Base-by-base conservation (phyloP, 2,113 vertebrate species). In the Oreocharis arfaki region DNA sequence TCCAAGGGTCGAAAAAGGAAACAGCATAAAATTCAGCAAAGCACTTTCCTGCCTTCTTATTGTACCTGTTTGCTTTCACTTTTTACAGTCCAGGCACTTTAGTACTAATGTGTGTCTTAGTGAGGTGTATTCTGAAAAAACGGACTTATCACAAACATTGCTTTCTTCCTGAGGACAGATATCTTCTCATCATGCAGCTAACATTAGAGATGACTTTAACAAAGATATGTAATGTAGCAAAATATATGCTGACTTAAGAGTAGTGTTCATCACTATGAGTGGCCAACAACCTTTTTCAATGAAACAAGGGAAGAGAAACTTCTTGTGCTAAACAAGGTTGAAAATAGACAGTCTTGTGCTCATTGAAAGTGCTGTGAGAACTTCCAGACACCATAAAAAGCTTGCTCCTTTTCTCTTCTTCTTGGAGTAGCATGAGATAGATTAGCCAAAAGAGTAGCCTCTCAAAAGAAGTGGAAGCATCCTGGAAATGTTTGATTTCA, bases 71-170 rank as follows among this genome's bases (percentile, higher is more conserved):
- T 41, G 44, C 13, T 87, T 89, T 50, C 39, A 50, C 10, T 35
- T 85, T 85, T 61, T 39, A 20, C 39, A 50, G 24, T 60, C 21
- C n/a, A 42, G n/a, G 7, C 23, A 26, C 10, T 55, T 60, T 26
- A 73, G 17, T 32, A 63, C 11, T 69, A 30, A 59, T 5, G 11
- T 37, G 8, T 55, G 9, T 50, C 13, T 60, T 60, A 60, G 11
- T 9, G n/a, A 84, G 23, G 9, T 49, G 11, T 70, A 32, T 70
- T 74, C 42, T 78, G 68, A 74, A 59, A 82, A 82, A 84, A 46
- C 0, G 1, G 22, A 42, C 17, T 32, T 71, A 13, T n/a, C n/a
- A 21, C 0, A 0, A 50, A 6, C 28, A 35, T 17, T 41, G 13
- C 13, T 69, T 70, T 88, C 26, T 67, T 92, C 27, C 11, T 2